A percentile compares a stretch with the other conserved stretches of the same genome.
Conservation (phyloP, 64 coral and sea anemone species). For the Montipora cactus region DNA sequence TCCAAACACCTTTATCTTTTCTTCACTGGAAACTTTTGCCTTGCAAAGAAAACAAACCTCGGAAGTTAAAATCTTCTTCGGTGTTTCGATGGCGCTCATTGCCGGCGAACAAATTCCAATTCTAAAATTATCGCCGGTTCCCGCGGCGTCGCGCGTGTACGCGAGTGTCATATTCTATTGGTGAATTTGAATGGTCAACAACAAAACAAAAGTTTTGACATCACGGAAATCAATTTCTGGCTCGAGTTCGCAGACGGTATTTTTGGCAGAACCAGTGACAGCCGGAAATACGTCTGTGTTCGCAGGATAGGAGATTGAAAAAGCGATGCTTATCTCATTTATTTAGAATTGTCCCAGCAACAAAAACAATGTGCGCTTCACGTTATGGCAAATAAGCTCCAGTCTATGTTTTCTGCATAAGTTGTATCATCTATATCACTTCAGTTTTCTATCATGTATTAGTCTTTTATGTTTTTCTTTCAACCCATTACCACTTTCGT, state of each 20-base stretch:
- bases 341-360: no score
- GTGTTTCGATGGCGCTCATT: background rate
- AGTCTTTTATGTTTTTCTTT: no score
- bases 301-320: no score
- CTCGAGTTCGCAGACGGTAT: background rate
- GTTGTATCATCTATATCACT: no score
- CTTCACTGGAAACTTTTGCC: background rate
- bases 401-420: no score
- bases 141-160: background rate
- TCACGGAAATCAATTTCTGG: background rate
- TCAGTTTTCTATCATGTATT: no score
- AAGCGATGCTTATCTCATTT: no score
- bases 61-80: background rate
- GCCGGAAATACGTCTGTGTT: no score
- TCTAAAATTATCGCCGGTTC: background rate
- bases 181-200: slow-evolving; percentile 1
- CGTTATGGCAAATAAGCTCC: no score
- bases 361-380: no score
- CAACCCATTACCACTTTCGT: no score
- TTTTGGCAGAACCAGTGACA: no score
- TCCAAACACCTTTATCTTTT: background rate
- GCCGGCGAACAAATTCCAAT: background rate
- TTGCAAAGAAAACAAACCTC: slow-evolving; percentile 2
- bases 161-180: background rate
- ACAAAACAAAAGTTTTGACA: background rate